Evolutionary conservation across 2,797 vertebrate species (phyloP).

Genomic region (Cossypha caffra): DNA sequence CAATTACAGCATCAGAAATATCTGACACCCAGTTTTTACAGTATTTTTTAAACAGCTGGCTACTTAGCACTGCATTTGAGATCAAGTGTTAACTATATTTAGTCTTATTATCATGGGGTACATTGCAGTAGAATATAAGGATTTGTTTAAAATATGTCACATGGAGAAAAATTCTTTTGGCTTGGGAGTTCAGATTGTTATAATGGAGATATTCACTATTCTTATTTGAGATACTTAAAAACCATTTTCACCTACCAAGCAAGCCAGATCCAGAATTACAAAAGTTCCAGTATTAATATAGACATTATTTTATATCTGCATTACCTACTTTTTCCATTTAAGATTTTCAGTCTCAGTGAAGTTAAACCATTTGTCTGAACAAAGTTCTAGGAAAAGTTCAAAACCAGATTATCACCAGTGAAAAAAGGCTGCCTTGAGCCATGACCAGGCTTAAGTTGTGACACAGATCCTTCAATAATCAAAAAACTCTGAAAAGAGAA

Average conservation of each 20-base stretch:
- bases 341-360: not conserved
- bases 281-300: not conserved
- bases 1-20: not conserved
- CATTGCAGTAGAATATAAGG: not conserved
- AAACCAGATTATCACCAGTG: not conserved
- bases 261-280: not conserved
- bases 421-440: not conserved
- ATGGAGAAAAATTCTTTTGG: not conserved
- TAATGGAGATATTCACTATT: not conserved
- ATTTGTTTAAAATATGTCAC: not conserved
- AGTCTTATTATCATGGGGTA: not conserved
- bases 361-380: not conserved
- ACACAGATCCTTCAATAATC: not conserved
- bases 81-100: not conserved
- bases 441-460: not conserved
- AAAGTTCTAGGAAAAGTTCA: not conserved
- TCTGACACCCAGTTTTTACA: not conserved
- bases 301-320: not conserved
- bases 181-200: not conserved
- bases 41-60: not conserved
- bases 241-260: not conserved
- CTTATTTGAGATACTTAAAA: not conserved
- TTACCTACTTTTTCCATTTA: not conserved
- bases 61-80: not conserved
- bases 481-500: not conserved